Base-by-base conservation (phyloP, 2,113 vertebrate species). In the Myiozetetes cayanensis region DNA sequence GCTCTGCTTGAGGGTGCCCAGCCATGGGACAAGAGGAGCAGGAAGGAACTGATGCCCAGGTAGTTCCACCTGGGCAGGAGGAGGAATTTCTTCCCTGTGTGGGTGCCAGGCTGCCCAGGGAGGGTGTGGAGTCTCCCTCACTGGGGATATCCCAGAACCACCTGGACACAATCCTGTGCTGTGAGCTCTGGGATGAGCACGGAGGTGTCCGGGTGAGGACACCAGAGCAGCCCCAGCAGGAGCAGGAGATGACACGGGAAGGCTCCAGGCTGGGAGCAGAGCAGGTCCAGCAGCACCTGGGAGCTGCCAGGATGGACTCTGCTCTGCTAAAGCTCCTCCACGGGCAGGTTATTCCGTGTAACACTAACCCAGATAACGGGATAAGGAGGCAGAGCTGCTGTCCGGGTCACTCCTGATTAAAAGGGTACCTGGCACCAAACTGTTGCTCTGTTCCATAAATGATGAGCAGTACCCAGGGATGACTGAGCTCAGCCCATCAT, bases 151-250 rank as follows among this genome's bases (percentile, higher is more conserved):
- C 14, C 30, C 75, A 49, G 41, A 47, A 12, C 16, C 27, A 9
- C 1, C 41, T 9, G 49, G n/a, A 31, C 41, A 63, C 75, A 35
- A 2, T 2, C 30, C 49, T 56, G 43, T 18, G 66, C n/a, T 41
- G 2, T 13, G 11, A 39, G 59, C 59, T 17, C 24, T 39, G 59
- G 59, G 35, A 13, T 62, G 35, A 5, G 28, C 62, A 11, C 8
- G 8, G 73, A 31, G 31, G 33, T 3, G 4, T 25, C 14, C 41
- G 8, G 49, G 20, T 2, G 30, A 73, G 53, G 53, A 23, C 37
- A 61, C 5, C 46, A 43, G 53, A 21, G 46, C 0, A 5, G 58
- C 25, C 2, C 1, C 14, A 23, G 67, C 5, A 1, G 1, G 71
- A 71, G 47, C 68, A 50, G 41, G 21, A 90, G 33, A 55, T 14